Percentiles rank a stretch among this genome's conserved stretches.
Evolutionary conservation across 2,797 vertebrate genomes (phyloP).

Genomic region (Potorous gilbertii): DNA sequence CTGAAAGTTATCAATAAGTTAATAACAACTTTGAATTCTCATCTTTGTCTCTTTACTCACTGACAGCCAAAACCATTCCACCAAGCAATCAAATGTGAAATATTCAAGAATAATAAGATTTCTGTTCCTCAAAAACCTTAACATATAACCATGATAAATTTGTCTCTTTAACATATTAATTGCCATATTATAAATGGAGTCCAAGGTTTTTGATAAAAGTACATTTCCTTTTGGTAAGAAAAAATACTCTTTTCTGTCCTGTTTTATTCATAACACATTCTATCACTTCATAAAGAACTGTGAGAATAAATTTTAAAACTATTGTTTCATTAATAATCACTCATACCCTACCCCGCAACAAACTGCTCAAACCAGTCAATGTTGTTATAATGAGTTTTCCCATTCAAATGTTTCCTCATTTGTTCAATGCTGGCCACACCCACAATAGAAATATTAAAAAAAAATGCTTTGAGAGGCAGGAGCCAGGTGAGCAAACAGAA

Average conservation of each 20-base stretch:
- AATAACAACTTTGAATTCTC: not conserved
- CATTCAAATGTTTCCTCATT: conserved; percentile 64
- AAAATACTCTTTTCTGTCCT: not conserved
- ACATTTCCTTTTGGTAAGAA: not conserved
- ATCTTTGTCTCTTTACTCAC: not conserved
- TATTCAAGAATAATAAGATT: not conserved
- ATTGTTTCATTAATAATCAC: conserved; percentile 28
- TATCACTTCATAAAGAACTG: not conserved
- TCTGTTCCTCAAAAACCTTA: not conserved
- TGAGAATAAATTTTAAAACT: conserved; percentile 28
- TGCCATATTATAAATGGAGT: not conserved
- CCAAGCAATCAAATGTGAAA: not conserved
- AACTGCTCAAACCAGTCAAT: conserved; percentile 69
- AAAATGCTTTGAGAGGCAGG: not conserved
- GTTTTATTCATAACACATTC: not conserved
- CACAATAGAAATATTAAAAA: conserved; percentile 60
- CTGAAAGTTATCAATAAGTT: not conserved
- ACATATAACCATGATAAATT: too few species aligned
- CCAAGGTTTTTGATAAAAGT: conserved; percentile 21
- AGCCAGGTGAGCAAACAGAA: conserved; percentile 48
- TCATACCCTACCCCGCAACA: not conserved
- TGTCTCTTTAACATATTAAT: not conserved
- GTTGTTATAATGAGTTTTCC: conserved; percentile 60
- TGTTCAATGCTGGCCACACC: conserved; percentile 65
- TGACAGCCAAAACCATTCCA: not conserved